Base-by-base conservation (phyloP, 2,888 invertebrate species). In the Tenthredo amoena region DNA sequence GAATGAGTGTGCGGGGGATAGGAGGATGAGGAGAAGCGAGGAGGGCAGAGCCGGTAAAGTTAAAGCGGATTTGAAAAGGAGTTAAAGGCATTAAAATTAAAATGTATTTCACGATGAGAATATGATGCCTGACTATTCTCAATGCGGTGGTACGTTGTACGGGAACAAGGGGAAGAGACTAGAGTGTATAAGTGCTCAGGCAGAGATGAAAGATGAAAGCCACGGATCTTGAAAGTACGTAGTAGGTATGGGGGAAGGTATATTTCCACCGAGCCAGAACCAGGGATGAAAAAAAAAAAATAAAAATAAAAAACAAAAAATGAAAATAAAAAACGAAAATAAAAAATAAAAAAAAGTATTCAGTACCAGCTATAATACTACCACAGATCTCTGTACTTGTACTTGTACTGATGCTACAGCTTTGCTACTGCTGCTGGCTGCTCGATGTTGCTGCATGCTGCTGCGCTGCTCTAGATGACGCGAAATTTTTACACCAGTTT, bases 81-180 rank as follows among this genome's bases (percentile, higher is more conserved):
- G 91, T 91, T 91, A 89, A 92, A 92, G 92, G 92, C 92, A 93
- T 92, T 91, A 92, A 92, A 93, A 92, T 92, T 91, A 91, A 90
- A 89, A 90, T 90, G 92, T 90, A 91, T 92, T 91, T 91, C 89
- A 90, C 88, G 34, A 77, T 34, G 77, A 50, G 50, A 77, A 77
- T 77, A 55, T 31, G 77, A 55, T 55, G 12, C 77, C 34, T 21
- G 77, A 55, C 77, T 50, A 50, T 77, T 50, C 77, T 55, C 55
- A 34, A 77, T 43, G 40, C 43, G 74, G 21, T 72, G 21, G 9
- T 55, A 55, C 55, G 55, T 40, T 74, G 43, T 40, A 21, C 47
- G 21, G 18, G 85, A 84, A 76, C 85, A 83, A 79, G 43, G 85
- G 85, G 86, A 34, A 85, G 85, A 87, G 85, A 87, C 87, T 88